Evolutionary conservation across 2,797 vertebrate species (phyloP), one percentile per base, ranked within the genome.

Genomic region (Chromobotia macracanthus): DNA sequence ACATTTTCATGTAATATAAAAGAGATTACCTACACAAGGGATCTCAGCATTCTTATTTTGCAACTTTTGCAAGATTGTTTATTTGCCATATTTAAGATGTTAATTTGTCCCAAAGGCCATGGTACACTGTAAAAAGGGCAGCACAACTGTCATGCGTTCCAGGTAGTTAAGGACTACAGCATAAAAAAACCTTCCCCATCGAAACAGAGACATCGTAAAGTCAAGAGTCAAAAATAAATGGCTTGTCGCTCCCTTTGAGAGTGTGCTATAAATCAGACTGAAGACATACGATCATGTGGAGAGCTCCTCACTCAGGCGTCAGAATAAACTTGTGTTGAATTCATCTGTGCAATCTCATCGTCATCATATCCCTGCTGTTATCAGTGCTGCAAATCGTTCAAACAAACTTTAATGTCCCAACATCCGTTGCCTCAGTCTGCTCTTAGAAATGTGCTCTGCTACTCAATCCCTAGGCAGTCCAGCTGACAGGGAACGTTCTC

Each of bases 361-460:
- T 87, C 84, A 80, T 85, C 89, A 84, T 87, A 80, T 88, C 86
- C 86, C 86, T 84, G 88, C 84, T 88, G 86, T 89, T 84, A 88
- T 85, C 81, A 71, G 71, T 58, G 82, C 83, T 74, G 72, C 82
- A 91, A 89, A 89, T 89, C 88, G 88, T 84, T 85, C 83, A 81
- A 84, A 86, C 86, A 77, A 84, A 88, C 84, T 84, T 83, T 80
- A 73, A 83, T 73, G 82, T 77, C 83, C 82, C 83, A 79, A 68
- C 51, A 21, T 84, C 80, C 61, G 56, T 83, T 79, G 41, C 56
- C 53, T 41, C 70, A 75, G 80, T 85, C 77, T 87, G 79, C 84
- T 75, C 84, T 48, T 56, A 75, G 85, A 65, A 67, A 51, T 25
- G 44, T 74, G 23, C 23, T 60, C 23, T 15, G 74, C 50, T 46